phyloP scores from a whole-genome alignment of 2,797 vertebrate genomes.

The Galago senegalensis region DNA sequence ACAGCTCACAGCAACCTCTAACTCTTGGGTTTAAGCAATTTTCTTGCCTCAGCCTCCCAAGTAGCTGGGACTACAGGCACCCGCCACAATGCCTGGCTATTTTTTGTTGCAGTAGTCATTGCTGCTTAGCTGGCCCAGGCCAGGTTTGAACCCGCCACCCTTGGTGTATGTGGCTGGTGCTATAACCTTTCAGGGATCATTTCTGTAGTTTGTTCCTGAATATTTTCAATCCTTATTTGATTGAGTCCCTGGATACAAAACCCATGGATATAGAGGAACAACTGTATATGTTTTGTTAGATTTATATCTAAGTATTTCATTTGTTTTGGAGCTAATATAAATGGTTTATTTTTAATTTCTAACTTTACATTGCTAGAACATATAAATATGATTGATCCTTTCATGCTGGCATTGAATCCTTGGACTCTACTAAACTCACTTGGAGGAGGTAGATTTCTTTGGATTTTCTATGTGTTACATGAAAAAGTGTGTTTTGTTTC shows the following conservation, averaged over 20 bases:
- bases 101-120: too few relatives aligned
- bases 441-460: background rate
- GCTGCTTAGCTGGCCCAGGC: too few relatives aligned
- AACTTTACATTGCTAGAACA: background rate
- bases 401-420: background rate
- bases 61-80: too few relatives aligned
- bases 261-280: background rate
- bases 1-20: too few relatives aligned
- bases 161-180: too few relatives aligned
- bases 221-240: background rate
- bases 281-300: background rate
- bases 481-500: background rate
- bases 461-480: background rate
- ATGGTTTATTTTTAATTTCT: background rate
- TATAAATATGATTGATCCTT: background rate
- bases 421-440: background rate
- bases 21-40: too few relatives aligned
- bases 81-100: too few relatives aligned
- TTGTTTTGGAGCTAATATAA: background rate
- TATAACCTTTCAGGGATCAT: too few relatives aligned
- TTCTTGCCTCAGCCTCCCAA: too few relatives aligned
- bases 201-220: background rate
- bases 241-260: background rate
- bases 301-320: background rate
- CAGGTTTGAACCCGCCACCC: too few relatives aligned